Evolutionary conservation across 1,140 invertebrate genomes (phyloP).

Genomic region (Bombyx mandarina): DNA sequence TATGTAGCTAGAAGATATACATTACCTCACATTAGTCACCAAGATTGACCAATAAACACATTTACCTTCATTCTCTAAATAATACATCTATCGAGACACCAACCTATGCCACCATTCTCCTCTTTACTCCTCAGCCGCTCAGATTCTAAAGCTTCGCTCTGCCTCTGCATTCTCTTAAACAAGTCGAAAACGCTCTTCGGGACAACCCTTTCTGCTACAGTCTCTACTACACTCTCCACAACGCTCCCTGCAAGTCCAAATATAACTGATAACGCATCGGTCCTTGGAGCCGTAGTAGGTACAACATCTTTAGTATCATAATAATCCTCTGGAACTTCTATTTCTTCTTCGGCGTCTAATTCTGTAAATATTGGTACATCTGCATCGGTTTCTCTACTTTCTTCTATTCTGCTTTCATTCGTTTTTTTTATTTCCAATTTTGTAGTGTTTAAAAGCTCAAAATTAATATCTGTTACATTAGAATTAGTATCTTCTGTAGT

Average conservation of each 20-base stretch:
- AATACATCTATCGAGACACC: conserved; percentile 1
- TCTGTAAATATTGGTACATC: conserved; percentile 51
- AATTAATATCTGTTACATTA: background rate
- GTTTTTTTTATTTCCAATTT: background rate
- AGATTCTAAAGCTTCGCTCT: conserved; percentile 57
- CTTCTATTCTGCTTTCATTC: conserved; percentile 20
- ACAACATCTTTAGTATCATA: conserved; percentile 59
- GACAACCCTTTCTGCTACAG: conserved; percentile 56
- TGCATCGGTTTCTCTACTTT: conserved; percentile 24
- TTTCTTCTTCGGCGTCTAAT: conserved; percentile 42
- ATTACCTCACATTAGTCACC: no score
- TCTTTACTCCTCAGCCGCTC: conserved; percentile 62
- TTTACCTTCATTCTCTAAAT: no score
- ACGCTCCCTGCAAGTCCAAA: conserved; percentile 62
- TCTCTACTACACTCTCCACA: conserved; percentile 60
- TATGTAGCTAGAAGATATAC: no score
- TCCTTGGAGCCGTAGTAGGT: conserved; percentile 49
- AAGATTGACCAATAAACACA: no score
- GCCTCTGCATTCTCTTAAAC: conserved; percentile 58
- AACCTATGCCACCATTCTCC: conserved; percentile 68
- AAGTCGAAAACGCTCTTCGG: conserved; percentile 58
- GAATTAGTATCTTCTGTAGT: conserved; percentile 3
- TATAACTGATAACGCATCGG: conserved; percentile 52
- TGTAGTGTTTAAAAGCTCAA: conserved; percentile 3
- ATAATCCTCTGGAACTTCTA: conserved; percentile 60